Evolutionary conservation across 1,140 invertebrate genomes (phyloP), one percentile per base, ranked within the genome.

Genomic region (Megathymus violae): DNA sequence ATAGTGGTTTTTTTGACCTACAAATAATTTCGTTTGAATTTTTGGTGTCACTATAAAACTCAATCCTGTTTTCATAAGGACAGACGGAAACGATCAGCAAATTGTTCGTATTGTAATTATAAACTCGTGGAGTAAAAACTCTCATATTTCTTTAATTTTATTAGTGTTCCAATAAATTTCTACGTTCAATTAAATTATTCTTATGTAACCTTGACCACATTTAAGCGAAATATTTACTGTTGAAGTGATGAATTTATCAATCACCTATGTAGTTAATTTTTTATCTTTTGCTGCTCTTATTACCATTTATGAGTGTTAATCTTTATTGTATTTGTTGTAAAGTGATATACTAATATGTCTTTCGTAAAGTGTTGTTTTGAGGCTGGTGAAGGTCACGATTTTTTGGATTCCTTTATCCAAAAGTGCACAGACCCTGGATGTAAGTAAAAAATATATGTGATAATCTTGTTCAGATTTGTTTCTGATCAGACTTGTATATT

Each of bases 391-490:
- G 83, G 94, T 13, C 93, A 95, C 1, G 95, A 96, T 81, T 93
- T 96, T 73, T 88, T 96, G 51, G 95, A 96, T 66, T 94, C 93
- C 36, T 93, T 96, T 58, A 91, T 94, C 3, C 94, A 94, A 82
- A 96, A 96, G 90, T 96, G 95, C 82, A 96, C 95, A 13, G 95
- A 96, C 91, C 94, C 95, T 43, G 94, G 95, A 82, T 96, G 95
- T 96, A 92, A 96, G 95, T 95, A 91, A 44, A 43, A 14, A 22
- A 36, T 36, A 44, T 31, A 51, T n/a, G n/a, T n/a, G n/a, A n/a
- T n/a, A n/a, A n/a, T n/a, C n/a, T n/a, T n/a, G n/a, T n/a, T n/a
- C n/a, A n/a, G n/a, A n/a, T n/a, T n/a, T n/a, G n/a, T n/a, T 38
- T 27, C 11, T 36, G 14, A 51, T 4, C 27, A 10, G 7, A 16